phyloP scores from a whole-genome alignment of 2,113 vertebrate genomes.

The Neopipo cinnamomea region DNA sequence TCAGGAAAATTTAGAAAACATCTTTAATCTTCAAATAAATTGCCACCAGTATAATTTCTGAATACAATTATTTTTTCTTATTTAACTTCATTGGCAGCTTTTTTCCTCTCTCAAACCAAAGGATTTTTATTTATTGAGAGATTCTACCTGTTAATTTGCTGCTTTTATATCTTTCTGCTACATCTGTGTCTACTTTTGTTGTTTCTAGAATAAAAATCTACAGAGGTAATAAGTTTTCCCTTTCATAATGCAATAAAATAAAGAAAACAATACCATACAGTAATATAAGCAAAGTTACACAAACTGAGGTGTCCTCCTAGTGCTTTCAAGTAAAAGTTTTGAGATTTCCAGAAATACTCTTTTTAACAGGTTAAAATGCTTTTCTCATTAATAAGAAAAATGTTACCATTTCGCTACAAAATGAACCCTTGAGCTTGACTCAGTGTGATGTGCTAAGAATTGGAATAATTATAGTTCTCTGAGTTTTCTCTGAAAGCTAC shows the following conservation, averaged over 20 bases:
- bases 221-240: not conserved
- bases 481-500: conserved; percentile 9
- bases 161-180: not conserved
- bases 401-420: conserved; percentile 1
- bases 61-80: not conserved
- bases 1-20: not conserved
- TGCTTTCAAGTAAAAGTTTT: not conserved
- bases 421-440: not conserved
- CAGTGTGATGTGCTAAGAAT: not conserved
- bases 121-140: not conserved
- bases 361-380: not conserved
- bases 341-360: not conserved
- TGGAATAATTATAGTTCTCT: conserved; percentile 11
- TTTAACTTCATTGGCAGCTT: not conserved
- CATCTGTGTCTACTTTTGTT: not conserved
- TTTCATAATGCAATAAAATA: not conserved
- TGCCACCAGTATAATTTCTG: not conserved
- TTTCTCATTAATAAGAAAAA: conserved; percentile 47
- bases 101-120: not conserved
- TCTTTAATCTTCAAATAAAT: not conserved
- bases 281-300: not conserved
- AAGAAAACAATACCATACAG: not conserved
- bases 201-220: not conserved
- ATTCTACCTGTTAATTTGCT: not conserved
- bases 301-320: not conserved